Base-by-base conservation (phyloP, 2,113 vertebrate genomes). In the Thalassoma bifasciatum region DNA sequence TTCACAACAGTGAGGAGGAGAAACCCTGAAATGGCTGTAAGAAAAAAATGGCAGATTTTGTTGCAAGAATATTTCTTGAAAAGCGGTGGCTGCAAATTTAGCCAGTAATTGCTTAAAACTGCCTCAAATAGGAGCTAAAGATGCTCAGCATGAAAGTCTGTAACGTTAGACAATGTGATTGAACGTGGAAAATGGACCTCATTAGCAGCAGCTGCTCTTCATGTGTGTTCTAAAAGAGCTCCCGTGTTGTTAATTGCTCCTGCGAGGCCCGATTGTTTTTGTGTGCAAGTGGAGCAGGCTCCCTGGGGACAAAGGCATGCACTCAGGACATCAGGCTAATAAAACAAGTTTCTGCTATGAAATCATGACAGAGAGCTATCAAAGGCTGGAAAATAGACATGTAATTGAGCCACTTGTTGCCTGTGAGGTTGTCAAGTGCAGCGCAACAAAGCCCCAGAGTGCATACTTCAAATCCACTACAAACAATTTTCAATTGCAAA, bases 201-300 rank as follows among this genome's bases (percentile, higher is more conserved):
- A 66, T 64, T 66, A 75, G 52, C 64, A 60, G 38, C 51, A 38
- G 49, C 66, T 67, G 12, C 36, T 47, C 61, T 13, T 47, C 24
- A 19, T 64, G 61, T 58, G 30, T 23, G 11, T 44, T 80, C 80
- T 65, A 40, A 61, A 87, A 30, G 38, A 21, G 26, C 38, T 66
- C 51, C 37, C 10, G 40, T 46, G 53, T 10, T 78, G 47, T 37
- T 84, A 88, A 89, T 86, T 88, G 80, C 75, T 76, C 77, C 82
- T 70, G 24, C 30, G 83, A 88, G 82, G 54, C 69, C 37, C 26
- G 7, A 53, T 73, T 54, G 22, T 23, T 56, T 56, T 38, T 76
- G 44, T 51, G 24, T 51, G 64, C 71, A 66, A 78, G 34, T 65
- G 30, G 53, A 83, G 69, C 66, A 11, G 51, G 36, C 50, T 62